Evolutionary conservation across 2,888 invertebrate genomes (phyloP), one percentile per base, ranked within the genome.

Genomic region (Alcis repandata): DNA sequence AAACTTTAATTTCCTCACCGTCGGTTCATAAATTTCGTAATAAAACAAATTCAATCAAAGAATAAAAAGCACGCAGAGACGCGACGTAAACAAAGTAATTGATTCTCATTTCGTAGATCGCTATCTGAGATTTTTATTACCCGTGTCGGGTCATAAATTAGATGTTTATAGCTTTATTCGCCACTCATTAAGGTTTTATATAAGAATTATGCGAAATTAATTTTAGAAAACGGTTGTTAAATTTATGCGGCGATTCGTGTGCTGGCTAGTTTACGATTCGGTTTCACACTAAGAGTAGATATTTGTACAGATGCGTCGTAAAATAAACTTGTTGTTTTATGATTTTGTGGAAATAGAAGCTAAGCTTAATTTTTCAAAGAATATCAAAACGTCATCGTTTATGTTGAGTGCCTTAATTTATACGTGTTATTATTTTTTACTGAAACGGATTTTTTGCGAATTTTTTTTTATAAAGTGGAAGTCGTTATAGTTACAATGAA

Each of bases 181-280:
- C 86, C 85, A 85, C 88, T 90, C 90, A 91, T 91, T 91, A 90
- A 87, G 83, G 86, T 86, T 90, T 90, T 88, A 90, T 88, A 86
- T 85, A 83, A 83, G 82, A 85, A 87, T 89, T 89, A 91, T 88
- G 87, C 87, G 84, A 84, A 90, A 91, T 90, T 90, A 90, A 91
- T 90, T 86, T 90, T 88, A 88, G 88, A 90, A 89, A 90, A 89
- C 84, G 85, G 80, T 79, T 79, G 78, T 84, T 77, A 80, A 84
- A 85, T 90, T 89, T 90, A 90, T 85, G 79, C 75, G 70, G 73
- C 69, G 72, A 78, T 76, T 76, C 52, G 57, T 75, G 77, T 79
- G 80, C 79, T 72, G 73, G 72, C 69, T 75, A 73, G 80, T 80
- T 81, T 79, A 83, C 74, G 79, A 79, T 76, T 73, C 68, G 69